Conservation (phyloP, 2,113 vertebrate species). For the Synchiropus splendidus region DNA sequence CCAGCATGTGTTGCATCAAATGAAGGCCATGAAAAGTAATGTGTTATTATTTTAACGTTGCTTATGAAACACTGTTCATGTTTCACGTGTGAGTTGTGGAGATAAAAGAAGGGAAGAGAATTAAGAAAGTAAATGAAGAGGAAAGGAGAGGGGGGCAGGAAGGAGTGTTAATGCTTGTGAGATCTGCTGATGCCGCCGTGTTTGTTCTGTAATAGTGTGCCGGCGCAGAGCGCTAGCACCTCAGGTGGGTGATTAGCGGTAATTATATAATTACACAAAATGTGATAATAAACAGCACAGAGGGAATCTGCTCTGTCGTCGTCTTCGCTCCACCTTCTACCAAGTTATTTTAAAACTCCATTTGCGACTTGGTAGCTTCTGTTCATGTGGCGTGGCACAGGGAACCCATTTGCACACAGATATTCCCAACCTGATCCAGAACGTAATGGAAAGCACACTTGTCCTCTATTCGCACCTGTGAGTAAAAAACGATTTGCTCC, state of each 20-base stretch:
- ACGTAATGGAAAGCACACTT: constrained; percentile 62
- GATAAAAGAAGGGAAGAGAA: constrained; percentile 9
- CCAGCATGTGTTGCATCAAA: too few species aligned
- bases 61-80: too few species aligned
- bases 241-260: constrained; percentile 75
- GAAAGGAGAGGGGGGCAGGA: constrained; percentile 31
- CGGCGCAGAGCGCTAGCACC: constrained; percentile 60
- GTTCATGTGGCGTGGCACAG: too few species aligned
- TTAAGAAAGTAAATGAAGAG: constrained; percentile 4
- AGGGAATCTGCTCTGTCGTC: constrained; percentile 62
- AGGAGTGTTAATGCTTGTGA: constrained; percentile 61
- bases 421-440: constrained; percentile 60
- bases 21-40: too few species aligned
- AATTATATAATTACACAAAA: constrained; percentile 77
- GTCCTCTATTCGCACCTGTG: constrained; percentile 61
- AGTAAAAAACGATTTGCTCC: constrained; percentile 65
- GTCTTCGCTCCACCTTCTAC: constrained; percentile 38
- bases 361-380: too few species aligned
- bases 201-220: constrained; percentile 67
- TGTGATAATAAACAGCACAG: constrained; percentile 71
- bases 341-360: background rate
- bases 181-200: constrained; percentile 62
- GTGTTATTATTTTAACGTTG: too few species aligned
- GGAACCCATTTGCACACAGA: constrained; percentile 29
- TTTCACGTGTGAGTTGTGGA: too few species aligned